These are phyloP conservation scores for Pogona vitticeps DNA, from an alignment of 2,113 vertebrate genomes.

Conservation along the genomic window DNA sequence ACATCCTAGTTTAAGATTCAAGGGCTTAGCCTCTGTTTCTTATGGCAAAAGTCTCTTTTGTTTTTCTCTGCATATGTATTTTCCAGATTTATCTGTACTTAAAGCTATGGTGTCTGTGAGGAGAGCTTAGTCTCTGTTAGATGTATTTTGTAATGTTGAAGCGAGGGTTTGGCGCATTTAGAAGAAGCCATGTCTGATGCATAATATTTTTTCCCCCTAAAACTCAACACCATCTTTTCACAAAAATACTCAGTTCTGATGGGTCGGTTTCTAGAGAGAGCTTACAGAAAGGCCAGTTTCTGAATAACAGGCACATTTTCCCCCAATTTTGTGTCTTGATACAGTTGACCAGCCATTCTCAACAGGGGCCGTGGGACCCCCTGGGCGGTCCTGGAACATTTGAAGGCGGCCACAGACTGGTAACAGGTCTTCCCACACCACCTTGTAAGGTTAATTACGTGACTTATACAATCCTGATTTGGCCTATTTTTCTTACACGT, in stretches of 20 bases:
- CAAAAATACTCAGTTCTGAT: neutral
- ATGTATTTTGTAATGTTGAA: neutral
- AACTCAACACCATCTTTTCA: too few species aligned
- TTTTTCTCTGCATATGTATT: neutral
- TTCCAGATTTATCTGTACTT: neutral
- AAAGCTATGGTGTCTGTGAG: neutral
- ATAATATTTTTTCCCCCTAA: neutral
- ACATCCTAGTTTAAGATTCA: neutral
- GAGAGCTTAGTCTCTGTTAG: neutral
- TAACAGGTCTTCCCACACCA: too few species aligned
- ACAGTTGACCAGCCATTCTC: too few species aligned
- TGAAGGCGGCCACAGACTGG: too few species aligned
- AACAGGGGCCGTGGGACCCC: too few species aligned
- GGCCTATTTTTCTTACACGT: too few species aligned
- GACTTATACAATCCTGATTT: too few species aligned
- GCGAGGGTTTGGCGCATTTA: too few species aligned
- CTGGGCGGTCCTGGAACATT: too few species aligned
- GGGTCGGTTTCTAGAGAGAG: neutral
- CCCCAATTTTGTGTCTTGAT: neutral
- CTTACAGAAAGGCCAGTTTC: neutral
- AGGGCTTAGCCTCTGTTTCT: neutral
- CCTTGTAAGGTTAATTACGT: too few species aligned
- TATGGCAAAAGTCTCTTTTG: neutral
- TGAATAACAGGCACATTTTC: neutral
- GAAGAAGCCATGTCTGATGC: too few species aligned